Conservation (phyloP, 1,140 invertebrate genomes). For the Akabosia matsudoensis region DNA sequence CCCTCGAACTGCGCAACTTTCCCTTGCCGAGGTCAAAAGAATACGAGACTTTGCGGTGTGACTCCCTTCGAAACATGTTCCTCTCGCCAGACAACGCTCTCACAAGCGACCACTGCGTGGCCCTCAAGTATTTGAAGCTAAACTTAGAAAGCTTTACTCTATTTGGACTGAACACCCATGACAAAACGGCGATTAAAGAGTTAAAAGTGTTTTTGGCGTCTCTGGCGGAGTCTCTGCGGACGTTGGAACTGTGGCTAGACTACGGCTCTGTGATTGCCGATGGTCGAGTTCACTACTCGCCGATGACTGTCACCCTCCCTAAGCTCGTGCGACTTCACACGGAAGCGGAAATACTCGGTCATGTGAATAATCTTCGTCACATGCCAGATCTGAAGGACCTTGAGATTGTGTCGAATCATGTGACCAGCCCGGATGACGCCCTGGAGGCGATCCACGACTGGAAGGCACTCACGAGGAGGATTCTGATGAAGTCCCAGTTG, state of each 20-base stretch:
- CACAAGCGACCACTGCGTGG: constrained; percentile 16
- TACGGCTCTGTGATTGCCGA: neutral
- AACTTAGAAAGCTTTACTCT: constrained; percentile 23
- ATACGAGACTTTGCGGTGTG: constrained; percentile 12
- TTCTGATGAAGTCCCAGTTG: neutral
- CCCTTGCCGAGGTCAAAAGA: neutral
- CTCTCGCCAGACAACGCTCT: constrained; percentile 20
- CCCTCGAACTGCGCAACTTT: constrained; percentile 18
- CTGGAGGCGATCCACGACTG: too few species aligned
- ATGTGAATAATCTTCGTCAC: neutral
- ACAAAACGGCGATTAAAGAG: neutral
- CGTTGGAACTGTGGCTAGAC: constrained; percentile 21
- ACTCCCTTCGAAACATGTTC: neutral
- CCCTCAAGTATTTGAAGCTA: constrained; percentile 21
- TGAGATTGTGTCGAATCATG: neutral
- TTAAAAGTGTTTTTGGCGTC: constrained; percentile 10
- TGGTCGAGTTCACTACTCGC: neutral
- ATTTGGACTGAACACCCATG: constrained; percentile 15
- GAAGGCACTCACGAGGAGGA: neutral
- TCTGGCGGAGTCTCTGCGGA: neutral
- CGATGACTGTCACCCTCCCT: constrained; percentile 23
- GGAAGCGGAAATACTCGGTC: neutral
- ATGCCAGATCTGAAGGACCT: neutral
- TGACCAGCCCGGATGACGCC: neutral
- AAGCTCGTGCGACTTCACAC: neutral